Percentiles rank a stretch among this genome's conserved stretches.
Evolutionary conservation across 2,113 vertebrate species (phyloP).

Genomic region (Silurus glanis): DNA sequence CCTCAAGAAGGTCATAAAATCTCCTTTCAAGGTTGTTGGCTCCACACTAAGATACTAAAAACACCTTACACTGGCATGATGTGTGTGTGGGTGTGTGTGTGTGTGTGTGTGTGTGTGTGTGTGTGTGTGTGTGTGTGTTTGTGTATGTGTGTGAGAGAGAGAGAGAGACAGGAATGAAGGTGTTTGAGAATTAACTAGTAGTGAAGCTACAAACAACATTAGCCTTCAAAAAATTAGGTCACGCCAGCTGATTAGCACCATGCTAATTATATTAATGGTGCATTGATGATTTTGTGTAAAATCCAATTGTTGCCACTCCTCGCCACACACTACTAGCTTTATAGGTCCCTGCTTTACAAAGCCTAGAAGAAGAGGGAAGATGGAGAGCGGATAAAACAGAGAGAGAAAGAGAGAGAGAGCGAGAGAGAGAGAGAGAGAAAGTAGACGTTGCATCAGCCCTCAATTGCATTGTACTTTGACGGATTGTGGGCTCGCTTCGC

Average conservation of each 20-base stretch:
- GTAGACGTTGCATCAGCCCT: slow-evolving; percentile 81
- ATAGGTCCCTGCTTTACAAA: background rate
- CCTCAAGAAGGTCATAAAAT: background rate
- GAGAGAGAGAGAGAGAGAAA: slow-evolving; percentile 55
- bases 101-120: background rate
- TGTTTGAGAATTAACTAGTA: background rate
- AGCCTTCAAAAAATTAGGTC: slow-evolving; percentile 40
- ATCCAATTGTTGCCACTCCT: background rate
- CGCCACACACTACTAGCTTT: background rate
- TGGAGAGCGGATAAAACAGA: background rate
- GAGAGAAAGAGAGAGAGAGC: slow-evolving; percentile 54
- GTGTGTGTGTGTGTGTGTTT: no score
- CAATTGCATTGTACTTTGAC: slow-evolving; percentile 91
- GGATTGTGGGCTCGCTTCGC: slow-evolving; percentile 90
- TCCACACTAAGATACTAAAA: no score
- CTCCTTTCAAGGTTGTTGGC: background rate
- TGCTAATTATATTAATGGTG: slow-evolving; percentile 50
- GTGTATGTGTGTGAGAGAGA: no score
- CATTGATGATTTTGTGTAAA: background rate
- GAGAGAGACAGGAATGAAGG: background rate
- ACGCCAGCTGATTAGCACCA: slow-evolving; percentile 33
- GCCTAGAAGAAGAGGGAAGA: background rate
- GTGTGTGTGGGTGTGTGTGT: background rate
- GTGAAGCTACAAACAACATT: slow-evolving; percentile 16
- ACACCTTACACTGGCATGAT: background rate